Percentiles rank a stretch among this genome's conserved stretches.
Evolutionary conservation across 2,113 vertebrate genomes (phyloP).

Genomic region (Siniperca knerii): DNA sequence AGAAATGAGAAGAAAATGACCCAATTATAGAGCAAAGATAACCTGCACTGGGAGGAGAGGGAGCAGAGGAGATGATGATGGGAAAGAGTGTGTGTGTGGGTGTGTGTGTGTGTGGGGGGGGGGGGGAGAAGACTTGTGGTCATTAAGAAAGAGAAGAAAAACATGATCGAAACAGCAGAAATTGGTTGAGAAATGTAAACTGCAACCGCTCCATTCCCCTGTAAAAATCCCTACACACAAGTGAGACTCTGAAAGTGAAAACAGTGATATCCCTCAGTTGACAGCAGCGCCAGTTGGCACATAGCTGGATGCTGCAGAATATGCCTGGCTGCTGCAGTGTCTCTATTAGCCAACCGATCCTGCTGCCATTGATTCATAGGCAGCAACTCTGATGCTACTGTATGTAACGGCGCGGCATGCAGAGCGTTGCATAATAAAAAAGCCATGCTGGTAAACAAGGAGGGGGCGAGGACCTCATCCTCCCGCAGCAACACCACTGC

Average conservation of each 20-base stretch:
- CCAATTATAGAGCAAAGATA: constrained; percentile 48
- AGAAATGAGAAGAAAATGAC: constrained; percentile 57
- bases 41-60: constrained; percentile 17
- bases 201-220: not conserved
- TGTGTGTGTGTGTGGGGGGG: no score
- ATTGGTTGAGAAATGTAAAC: not conserved
- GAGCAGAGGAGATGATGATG: not conserved
- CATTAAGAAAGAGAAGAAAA: not conserved
- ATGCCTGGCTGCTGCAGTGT: constrained; percentile 63
- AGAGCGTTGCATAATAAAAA: constrained; percentile 45
- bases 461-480: constrained; percentile 47
- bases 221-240: not conserved
- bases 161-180: not conserved
- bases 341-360: constrained; percentile 28
- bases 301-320: constrained; percentile 49
- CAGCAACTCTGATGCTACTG: constrained; percentile 30
- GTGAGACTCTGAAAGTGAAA: not conserved
- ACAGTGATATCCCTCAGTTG: constrained; percentile 34
- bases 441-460: constrained; percentile 53
- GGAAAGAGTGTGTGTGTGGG: not conserved
- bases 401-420: constrained; percentile 7
- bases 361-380: constrained; percentile 42
- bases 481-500: constrained; percentile 25
- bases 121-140: no score
- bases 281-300: constrained; percentile 24